A percentile compares a stretch with the other conserved stretches of the same genome.
These are phyloP conservation scores for Poecilia velifera DNA, from an alignment of 2,797 vertebrate genomes.

Conservation along the genomic window DNA sequence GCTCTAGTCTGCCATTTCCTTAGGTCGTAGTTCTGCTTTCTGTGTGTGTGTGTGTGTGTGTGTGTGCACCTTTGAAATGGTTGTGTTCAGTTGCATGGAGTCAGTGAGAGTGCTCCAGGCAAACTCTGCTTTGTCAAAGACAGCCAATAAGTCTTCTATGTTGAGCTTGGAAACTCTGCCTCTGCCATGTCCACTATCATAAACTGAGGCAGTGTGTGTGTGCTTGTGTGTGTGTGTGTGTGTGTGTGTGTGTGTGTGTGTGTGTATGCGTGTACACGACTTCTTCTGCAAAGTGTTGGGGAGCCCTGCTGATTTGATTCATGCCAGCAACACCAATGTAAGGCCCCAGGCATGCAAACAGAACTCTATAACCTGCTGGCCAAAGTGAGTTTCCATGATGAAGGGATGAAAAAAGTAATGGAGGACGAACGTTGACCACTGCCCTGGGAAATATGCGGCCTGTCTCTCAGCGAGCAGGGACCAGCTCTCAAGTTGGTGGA, in stretches of 20 bases:
- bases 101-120: slow-evolving; percentile 47
- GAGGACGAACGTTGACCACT: slow-evolving; percentile 58
- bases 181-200: slow-evolving; percentile 32
- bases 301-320: slow-evolving; percentile 45
- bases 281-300: neutral
- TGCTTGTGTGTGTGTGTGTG: neutral
- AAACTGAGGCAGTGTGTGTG: slow-evolving; percentile 6
- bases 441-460: slow-evolving; percentile 72
- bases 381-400: slow-evolving; percentile 36
- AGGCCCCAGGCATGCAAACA: slow-evolving; percentile 44
- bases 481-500: slow-evolving; percentile 50
- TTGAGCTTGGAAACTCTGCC: slow-evolving; percentile 50
- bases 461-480: slow-evolving; percentile 54
- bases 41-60: neutral
- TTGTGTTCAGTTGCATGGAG: slow-evolving; percentile 43
- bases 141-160: slow-evolving; percentile 63
- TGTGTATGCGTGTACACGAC: neutral
- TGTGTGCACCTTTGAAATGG: slow-evolving; percentile 1
- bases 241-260: neutral
- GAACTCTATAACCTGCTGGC: slow-evolving; percentile 27
- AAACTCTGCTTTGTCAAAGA: slow-evolving; percentile 53
- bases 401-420: slow-evolving; percentile 40
- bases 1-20: neutral
- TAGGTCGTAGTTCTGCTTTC: slow-evolving; percentile 10
- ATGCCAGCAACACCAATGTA: slow-evolving; percentile 29